phyloP scores from a whole-genome alignment of 2,888 invertebrate species.

The Sceliomorpha sp. region DNA sequence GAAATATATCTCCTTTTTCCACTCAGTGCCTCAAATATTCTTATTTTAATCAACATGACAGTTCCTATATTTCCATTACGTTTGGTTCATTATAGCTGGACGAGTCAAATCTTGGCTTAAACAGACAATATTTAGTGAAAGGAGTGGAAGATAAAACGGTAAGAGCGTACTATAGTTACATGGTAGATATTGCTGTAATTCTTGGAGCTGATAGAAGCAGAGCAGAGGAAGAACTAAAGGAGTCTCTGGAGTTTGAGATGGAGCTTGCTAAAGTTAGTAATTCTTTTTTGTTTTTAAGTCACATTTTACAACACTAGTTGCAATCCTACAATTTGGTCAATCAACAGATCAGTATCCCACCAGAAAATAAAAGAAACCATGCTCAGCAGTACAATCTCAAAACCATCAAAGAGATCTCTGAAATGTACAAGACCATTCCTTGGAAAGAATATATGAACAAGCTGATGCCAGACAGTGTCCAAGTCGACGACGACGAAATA shows the following conservation, averaged over 20 bases:
- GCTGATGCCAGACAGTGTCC: conserved; percentile 85
- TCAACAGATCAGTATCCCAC: neutral
- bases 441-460: conserved; percentile 92
- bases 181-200: conserved; percentile 92
- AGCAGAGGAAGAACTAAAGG: conserved; percentile 87
- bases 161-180: conserved; percentile 91
- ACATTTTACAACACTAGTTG: neutral
- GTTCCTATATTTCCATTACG: too few species aligned
- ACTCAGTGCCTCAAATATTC: too few species aligned
- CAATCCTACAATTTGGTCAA: too few species aligned
- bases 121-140: conserved; percentile 92
- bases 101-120: conserved; percentile 91
- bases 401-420: conserved; percentile 87
- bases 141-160: conserved; percentile 92
- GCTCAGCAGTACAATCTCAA: conserved; percentile 92
- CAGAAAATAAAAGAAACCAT: neutral
- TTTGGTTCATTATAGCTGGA: conserved; percentile 85
- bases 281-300: neutral
- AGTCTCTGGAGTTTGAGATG: conserved; percentile 94
- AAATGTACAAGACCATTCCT: conserved; percentile 87
- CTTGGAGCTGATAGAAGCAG: conserved; percentile 88
- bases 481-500: conserved; percentile 85
- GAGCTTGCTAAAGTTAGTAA: conserved; percentile 92
- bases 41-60: too few species aligned
- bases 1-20: too few species aligned